Base-by-base conservation (phyloP, 2,113 vertebrate genomes). In the Ceyx melanurus region DNA sequence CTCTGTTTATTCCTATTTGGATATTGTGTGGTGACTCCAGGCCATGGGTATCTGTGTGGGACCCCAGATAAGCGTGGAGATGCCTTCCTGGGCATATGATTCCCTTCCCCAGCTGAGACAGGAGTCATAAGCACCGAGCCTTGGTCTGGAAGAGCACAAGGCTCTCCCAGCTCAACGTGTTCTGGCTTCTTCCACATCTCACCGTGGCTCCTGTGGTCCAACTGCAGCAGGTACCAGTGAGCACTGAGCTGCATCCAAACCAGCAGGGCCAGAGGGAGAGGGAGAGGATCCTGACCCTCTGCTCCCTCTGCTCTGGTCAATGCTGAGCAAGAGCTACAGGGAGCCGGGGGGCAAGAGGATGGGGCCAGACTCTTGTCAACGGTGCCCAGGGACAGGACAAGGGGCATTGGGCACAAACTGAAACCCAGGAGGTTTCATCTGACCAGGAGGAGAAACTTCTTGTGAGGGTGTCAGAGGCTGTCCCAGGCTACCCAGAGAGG, bases 91-190 rank as follows among this genome's bases (percentile, higher is more conserved):
- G 26, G 77, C 15, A 31, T 81, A 48, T 48, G 46, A 21, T 42
- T 31, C 15, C 2, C 9, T 60, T 82, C 57, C 21, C 40, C 35
- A 65, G 1, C 33, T 21, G 14, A 22, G 29, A 16, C 0, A 4
- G 48, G 61, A 3, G 28, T 18, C 46, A 18, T 5, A 31, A 71
- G 43, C 61, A 40, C 42, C 31, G 6, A 11, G 37, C 43, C 57
- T 71, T 0, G 0, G 50, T 20, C 46, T 89, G 43, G 57, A 68
- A 58, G 53, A 48, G 67, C 4, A 0, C 1, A 0, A n/a, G 28
- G 29, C 11, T 50, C 37, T 75, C 20, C 31, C 33, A 60, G 25
- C 28, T 75, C 22, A 2, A 0, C 0, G 11, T 21, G 3, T 3
- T 15, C 23, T 72, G 66, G 45, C 28, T 79, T 42, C 50, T 85